Evolutionary conservation across 2,113 vertebrate genomes (phyloP).

Genomic region (Hemibates koningsi): DNA sequence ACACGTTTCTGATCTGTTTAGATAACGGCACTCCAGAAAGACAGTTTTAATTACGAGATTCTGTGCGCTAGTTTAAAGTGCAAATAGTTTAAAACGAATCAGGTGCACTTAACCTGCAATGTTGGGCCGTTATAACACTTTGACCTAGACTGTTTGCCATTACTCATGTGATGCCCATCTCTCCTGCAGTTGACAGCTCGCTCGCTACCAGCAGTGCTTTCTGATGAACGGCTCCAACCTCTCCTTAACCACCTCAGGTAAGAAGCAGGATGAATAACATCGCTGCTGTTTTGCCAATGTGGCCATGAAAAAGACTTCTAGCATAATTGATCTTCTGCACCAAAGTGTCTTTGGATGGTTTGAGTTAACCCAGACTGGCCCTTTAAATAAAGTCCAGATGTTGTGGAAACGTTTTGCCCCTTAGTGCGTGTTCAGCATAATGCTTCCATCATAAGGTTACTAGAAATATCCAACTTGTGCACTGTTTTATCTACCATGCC

Average conservation of each 20-base stretch:
- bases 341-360: background rate
- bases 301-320: background rate
- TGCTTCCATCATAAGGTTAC: background rate
- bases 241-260: constrained; percentile 97
- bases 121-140: background rate
- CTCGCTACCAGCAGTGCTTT: constrained; percentile 85
- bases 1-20: background rate
- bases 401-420: background rate
- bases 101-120: background rate
- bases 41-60: background rate
- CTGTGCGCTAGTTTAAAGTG: background rate
- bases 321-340: constrained; percentile 7
- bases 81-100: background rate
- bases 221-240: constrained; percentile 95
- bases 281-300: background rate
- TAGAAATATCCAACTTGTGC: background rate
- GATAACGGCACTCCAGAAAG: background rate
- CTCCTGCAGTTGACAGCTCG: constrained; percentile 85
- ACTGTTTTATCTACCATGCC: background rate
- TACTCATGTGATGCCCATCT: constrained; percentile 35
- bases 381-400: background rate
- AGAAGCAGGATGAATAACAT: constrained; percentile 18
- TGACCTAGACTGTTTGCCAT: constrained; percentile 20
- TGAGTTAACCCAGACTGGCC: background rate
- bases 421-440: background rate